Base-by-base conservation (phyloP, 1,140 invertebrate species). In the Zaprionus tsacasi region DNA sequence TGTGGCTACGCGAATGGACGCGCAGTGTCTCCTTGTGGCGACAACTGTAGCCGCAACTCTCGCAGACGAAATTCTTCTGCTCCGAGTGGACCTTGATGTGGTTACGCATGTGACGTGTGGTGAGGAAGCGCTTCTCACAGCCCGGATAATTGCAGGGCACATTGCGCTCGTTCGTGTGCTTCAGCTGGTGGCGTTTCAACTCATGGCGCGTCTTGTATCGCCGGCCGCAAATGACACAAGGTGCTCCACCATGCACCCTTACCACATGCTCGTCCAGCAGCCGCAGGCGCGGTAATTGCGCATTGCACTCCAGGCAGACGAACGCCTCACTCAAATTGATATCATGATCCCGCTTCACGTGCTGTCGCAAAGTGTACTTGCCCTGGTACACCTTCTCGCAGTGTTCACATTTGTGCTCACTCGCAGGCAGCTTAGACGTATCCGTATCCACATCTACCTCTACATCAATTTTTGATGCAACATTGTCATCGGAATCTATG, bases 21-120 rank as follows among this genome's bases (percentile, higher is more conserved):
- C 97, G 97, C 82, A 96, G 96, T 85, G 97, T 96, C 91, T 97
- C 96, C 11, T 96, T 96, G 91, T 97, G 97, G 17, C 97, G 96
- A 86, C 85, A 91, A 12, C 79, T 85, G 40, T 92, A 91, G 27
- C 91, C 91, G 21, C 91, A 92, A 48, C 76, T 85, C 33, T 92
- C 91, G 61, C 91, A 92, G 0, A 91, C 77, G 6, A 90, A 92
- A 54, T 91, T 90, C 71, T 92, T 92, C n/a, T 81, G 78, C 21
- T 82, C 81, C 11, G 86, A 91, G 38, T 92, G 91, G 21, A 90
- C 82, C 38, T 82, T 89, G 55, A 75, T 73, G 40, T 92, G 91
- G n/a, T 79, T 86, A 12, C 82, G 80, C 78, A 91, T 77, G 15
- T 91, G 79, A 6, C 85, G 82, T 2, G 61, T 59, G 27, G 78